phyloP scores from a whole-genome alignment of 1,140 invertebrate species.

The Drosophila aff. region DNA sequence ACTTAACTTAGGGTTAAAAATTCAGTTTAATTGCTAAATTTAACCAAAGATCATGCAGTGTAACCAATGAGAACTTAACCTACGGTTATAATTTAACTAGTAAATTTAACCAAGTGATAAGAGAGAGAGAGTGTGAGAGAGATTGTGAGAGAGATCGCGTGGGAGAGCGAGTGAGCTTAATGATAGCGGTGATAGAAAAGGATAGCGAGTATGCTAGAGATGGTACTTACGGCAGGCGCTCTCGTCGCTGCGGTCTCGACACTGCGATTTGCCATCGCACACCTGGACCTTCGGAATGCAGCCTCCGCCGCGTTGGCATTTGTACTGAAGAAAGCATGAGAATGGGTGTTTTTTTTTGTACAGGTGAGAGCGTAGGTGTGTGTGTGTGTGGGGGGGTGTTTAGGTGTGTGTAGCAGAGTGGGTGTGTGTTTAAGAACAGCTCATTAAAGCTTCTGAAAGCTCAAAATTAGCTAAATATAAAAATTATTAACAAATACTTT shows the following conservation, averaged over 20 bases:
- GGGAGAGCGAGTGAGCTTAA: not conserved
- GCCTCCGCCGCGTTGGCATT: conserved; percentile 84
- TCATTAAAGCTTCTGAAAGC: not conserved
- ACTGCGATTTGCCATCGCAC: conserved; percentile 90
- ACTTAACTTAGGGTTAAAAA: conserved; percentile 17
- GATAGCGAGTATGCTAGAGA: not conserved
- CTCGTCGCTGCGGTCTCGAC: conserved; percentile 91
- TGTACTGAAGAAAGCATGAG: conserved; percentile 72
- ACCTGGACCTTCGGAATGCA: conserved; percentile 85
- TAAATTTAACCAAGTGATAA: conserved; percentile 28
- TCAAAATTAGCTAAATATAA: not conserved
- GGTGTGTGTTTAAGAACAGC: not conserved
- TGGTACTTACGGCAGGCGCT: conserved; percentile 86
- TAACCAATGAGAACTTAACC: conserved; percentile 22
- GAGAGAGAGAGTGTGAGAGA: not conserved
- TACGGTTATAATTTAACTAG: not conserved
- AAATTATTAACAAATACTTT: not conserved
- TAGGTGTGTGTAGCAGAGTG: not conserved
- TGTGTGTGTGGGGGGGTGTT: conserved; percentile 8
- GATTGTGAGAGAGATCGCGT: not conserved
- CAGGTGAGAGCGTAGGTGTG: conserved; percentile 8
- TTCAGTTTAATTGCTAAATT: not conserved
- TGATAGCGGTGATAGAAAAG: not conserved
- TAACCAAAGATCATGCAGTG: conserved; percentile 3
- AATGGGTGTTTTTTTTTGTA: conserved; percentile 26